Conservation (phyloP, 2,888 invertebrate genomes). For the Saturnia pavonia region DNA sequence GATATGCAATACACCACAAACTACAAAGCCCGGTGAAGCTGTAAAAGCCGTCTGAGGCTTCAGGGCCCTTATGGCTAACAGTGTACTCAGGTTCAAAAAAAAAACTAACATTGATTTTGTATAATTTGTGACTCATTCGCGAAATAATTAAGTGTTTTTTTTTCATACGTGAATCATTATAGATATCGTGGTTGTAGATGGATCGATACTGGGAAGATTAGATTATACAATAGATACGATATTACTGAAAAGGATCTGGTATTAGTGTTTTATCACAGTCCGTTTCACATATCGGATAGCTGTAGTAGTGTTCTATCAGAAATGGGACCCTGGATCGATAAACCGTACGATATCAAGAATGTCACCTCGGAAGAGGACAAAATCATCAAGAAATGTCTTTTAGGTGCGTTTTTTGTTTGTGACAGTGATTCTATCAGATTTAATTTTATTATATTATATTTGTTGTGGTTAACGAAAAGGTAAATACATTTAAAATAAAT, state of each 20-base stretch:
- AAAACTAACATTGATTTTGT: no score
- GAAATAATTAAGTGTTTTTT: not conserved
- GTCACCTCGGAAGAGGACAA: slow-evolving; percentile 66
- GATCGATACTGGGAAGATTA: slow-evolving; percentile 53
- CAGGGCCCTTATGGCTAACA: no score
- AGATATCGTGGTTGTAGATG: slow-evolving; percentile 34
- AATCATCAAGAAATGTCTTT: slow-evolving; percentile 63
- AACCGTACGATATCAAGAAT: slow-evolving; percentile 62
- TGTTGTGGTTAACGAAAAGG: no score
- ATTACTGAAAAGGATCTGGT: slow-evolving; percentile 46
- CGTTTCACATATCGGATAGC: slow-evolving; percentile 19
- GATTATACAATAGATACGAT: slow-evolving; percentile 38
- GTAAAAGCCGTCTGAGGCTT: no score
- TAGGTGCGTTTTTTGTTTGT: slow-evolving; percentile 54
- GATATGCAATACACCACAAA: no score
- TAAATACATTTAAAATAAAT: no score
- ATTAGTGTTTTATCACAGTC: slow-evolving; percentile 39
- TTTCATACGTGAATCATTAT: slow-evolving; percentile 19
- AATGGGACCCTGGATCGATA: slow-evolving; percentile 63
- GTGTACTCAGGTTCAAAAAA: no score
- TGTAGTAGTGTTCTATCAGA: slow-evolving; percentile 26
- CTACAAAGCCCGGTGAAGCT: no score
- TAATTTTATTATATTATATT: not conserved
- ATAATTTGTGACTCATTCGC: no score
- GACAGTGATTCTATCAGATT: slow-evolving; percentile 32